A percentile compares a stretch with the other conserved stretches of the same genome.
phyloP scores from a whole-genome alignment of 2,797 vertebrate genomes.

The Xiphorhynchus erythropygius region DNA sequence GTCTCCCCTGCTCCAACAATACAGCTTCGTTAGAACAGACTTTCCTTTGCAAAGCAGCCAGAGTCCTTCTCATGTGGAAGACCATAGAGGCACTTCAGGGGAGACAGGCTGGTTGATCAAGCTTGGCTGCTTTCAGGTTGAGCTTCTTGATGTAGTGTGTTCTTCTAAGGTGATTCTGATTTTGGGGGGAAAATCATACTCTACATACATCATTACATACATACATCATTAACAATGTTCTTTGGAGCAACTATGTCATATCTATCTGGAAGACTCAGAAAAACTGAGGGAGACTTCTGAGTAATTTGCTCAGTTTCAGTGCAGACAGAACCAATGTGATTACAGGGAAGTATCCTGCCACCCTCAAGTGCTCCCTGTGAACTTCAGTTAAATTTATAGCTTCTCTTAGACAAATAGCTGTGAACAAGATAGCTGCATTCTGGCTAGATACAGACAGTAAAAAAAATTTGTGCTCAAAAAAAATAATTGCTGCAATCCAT shows the following conservation, averaged over 20 bases:
- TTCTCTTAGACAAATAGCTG: constrained; percentile 1
- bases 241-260: background rate
- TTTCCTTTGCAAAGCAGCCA: background rate
- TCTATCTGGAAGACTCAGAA: background rate
- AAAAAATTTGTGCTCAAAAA: background rate
- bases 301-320: background rate
- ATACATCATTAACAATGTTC: background rate
- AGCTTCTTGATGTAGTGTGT: rapidly evolving
- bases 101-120: background rate
- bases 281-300: background rate
- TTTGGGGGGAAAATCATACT: background rate
- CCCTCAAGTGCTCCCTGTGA: background rate
- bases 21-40: background rate
- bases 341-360: background rate
- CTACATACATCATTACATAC: background rate
- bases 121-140: background rate
- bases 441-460: background rate
- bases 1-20: rapidly evolving
- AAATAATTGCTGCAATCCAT: background rate
- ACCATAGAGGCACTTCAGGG: background rate
- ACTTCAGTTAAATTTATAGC: background rate
- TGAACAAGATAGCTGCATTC: background rate
- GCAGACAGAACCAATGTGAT: background rate
- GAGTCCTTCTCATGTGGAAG: background rate
- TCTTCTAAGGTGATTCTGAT: background rate